A percentile compares a stretch with the other conserved stretches of the same genome.
phyloP scores from a whole-genome alignment of 2,888 invertebrate species.

The Tipula confusa region DNA sequence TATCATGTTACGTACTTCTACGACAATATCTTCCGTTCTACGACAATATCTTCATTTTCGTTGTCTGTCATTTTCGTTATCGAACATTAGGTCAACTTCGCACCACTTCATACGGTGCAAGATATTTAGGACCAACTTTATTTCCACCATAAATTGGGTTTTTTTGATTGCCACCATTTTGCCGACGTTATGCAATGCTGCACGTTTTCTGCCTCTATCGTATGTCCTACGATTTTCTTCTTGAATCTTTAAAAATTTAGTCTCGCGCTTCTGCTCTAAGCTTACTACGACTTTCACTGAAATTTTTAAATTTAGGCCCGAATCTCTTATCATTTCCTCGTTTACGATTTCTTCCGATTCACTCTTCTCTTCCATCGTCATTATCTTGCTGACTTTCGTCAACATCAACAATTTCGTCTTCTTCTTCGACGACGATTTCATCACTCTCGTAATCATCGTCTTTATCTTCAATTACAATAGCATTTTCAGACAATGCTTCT shows the following conservation, averaged over 20 bases:
- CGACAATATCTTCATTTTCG: no score
- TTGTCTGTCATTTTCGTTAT: slow-evolving; percentile 32
- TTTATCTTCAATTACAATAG: neutral
- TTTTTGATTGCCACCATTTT: slow-evolving; percentile 40
- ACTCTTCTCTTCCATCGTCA: neutral
- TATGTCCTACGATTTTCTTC: slow-evolving; percentile 35
- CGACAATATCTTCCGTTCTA: no score
- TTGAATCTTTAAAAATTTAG: no score
- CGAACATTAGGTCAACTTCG: slow-evolving; percentile 43
- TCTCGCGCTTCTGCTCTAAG: slow-evolving; percentile 33
- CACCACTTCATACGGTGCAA: no score
- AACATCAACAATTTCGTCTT: neutral
- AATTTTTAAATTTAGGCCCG: slow-evolving; percentile 20
- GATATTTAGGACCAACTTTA: slow-evolving; percentile 44
- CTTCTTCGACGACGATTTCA: neutral
- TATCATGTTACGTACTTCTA: no score
- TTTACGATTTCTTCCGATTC: neutral
- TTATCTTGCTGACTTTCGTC: neutral
- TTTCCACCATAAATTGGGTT: slow-evolving; percentile 43
- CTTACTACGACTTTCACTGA: slow-evolving; percentile 33
- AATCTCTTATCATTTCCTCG: neutral
- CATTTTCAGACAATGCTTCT: neutral
- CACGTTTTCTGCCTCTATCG: slow-evolving; percentile 34
- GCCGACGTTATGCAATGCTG: slow-evolving; percentile 35
- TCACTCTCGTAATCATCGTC: neutral